Base-by-base conservation (phyloP, 2,888 invertebrate species). In the Ectemnius continuus region DNA sequence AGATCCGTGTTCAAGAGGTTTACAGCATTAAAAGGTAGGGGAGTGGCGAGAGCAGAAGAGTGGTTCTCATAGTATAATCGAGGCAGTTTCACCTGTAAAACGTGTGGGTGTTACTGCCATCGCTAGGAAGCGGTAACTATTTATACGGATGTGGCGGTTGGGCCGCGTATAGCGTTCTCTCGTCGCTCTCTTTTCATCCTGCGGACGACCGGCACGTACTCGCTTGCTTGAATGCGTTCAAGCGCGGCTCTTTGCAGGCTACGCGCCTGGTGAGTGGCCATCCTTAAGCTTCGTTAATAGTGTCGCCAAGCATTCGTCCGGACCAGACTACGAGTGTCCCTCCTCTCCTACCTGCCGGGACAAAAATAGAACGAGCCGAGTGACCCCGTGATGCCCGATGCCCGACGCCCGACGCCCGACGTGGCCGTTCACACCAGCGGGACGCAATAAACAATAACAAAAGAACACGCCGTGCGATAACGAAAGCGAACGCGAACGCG, bases 101-200 rank as follows among this genome's bases (percentile, higher is more conserved):
- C 72, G 63, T 48, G 48, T 18, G 66, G 20, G 69, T 68, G 52
- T 77, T 16, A 66, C 68, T 72, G 52, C 82, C 72, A 79, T 81
- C 73, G 57, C 82, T 81, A 67, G 26, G 60, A 36, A 47, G 70
- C 26, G 67, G 66, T 72, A 73, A 82, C 82, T 83, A 82, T 83
- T 82, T 83, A 82, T 83, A 82, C 79, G 80, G 75, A 69, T 70
- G 76, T 61, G 6, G 8, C 69, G 70, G 66, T 60, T 68, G 75
- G 73, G 69, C 69, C 68, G 65, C 61, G 71, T 56, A 67, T 71
- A 66, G 62, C 56, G 52, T 70, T 71, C 70, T 67, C 62, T 36
- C 67, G 59, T 67, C 73, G 36, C 52, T 69, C 69, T 46, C 47
- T 60, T 18, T 47, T 14, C 52, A 52, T 52, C 36, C 36, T 36